Base-by-base conservation (phyloP, 1,140 invertebrate genomes). In the Drosophila mayri region DNA sequence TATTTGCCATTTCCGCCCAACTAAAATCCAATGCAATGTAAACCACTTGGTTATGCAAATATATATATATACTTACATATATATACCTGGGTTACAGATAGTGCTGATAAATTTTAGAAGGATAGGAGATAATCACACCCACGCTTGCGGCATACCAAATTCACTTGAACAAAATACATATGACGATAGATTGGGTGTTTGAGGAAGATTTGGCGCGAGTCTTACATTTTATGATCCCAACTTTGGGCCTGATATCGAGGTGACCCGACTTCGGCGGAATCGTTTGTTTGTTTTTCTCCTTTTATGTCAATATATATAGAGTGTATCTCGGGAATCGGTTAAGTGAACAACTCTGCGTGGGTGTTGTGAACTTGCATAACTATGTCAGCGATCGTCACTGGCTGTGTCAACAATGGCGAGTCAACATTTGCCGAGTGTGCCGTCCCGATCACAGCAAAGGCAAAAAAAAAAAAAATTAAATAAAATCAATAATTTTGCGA, bases 401-500 rank as follows among this genome's bases (percentile, higher is more conserved):
- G 52, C 20, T 80, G 82, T 79, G 82, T 63, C 74, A 86, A 83
- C n/a, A n/a, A n/a, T n/a, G n/a, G n/a, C 41, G 20, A 46, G 85
- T 85, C 75, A 90, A 90, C 85, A 90, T 90, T 90, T 90, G 86
- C 67, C 81, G 85, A 90, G 85, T 90, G 85, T 90, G 85, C 81
- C 81, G 85, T 67, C 30, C 57, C 76, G 58, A 79, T 86, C 82
- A 74, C 74, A 52, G 43, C 54, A 76, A 70, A 37, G 66, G 55
- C 59, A 76, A 70, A 38, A 25, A 25, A 25, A 22, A 22, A 22
- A 3, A 22, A 22, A 22, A 22, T 2, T 2, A 22, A 76, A 81
- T 74, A 66, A 84, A 87, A 87, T 90, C 83, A 87, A 90, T 88
- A 90, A 78, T 81, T 80, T 37, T 30, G 75, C 64, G 80, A 83